Evolutionary conservation across 30 jellyfish, hydroid and myxozoan species (phyloP), one percentile per base, ranked within the genome.

Genomic region (Turritopsis rubra): DNA sequence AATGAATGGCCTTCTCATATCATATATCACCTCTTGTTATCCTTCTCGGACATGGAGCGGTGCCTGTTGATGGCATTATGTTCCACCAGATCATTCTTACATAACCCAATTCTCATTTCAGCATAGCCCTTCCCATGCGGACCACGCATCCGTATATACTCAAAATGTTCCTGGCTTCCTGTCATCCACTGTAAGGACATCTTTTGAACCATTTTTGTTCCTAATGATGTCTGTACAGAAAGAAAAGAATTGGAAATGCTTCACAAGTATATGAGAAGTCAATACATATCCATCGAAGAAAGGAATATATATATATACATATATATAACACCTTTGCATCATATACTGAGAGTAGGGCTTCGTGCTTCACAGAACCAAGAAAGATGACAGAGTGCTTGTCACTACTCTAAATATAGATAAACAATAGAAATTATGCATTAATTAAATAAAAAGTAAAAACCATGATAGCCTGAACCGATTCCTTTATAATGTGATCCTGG

Each of bases 71-170:
- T 82, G 13, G 54, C 72, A 71, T 82, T 82, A 54, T 82, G 85
- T 29, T 66, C 88, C 26, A 82, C 85, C 72, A 66, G 22, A 29
- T 71, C 65, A 66, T 30, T 71, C 68, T 75, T 78, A 53, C 81
- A 86, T 0, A 52, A 88, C 21, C 94, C 78, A 31, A 91, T 75
- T 21, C 96, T 87, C 94, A 91, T 91, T 66, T 91, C 96, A n/a
- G 97, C 97, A 81, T 80, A 91, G 8, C 97, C 97, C 71, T 91
- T 91, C 21, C 97, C 97, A 79, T 87, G 90, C 29, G 97, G 97
- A 30, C 97, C 97, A 41, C 96, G 94, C 97, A 91, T 91, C 23
- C 93, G 92, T 27, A 91, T 86, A 72, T 85, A 91, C 77, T 91
- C 97, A 29, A 85, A 81, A 78, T 86, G 97, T 25, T 91, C 97